phyloP scores from a whole-genome alignment of 2,113 vertebrate genomes.

The Numenius arquata region DNA sequence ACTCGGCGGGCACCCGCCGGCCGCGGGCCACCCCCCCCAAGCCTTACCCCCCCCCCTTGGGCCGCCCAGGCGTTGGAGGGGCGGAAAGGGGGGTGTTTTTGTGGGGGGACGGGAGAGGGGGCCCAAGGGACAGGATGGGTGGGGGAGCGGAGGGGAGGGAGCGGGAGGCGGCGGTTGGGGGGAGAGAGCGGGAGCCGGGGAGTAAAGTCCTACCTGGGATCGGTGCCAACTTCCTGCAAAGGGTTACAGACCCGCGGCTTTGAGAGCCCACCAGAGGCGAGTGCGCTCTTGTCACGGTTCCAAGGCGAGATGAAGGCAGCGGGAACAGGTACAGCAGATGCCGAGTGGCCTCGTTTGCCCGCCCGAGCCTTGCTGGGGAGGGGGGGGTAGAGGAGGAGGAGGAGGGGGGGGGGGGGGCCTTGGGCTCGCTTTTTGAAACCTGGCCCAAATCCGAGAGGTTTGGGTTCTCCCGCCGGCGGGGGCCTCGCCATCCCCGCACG shows the following conservation, averaged over 20 bases:
- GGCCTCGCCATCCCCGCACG: background rate
- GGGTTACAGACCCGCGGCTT: conserved; percentile 69
- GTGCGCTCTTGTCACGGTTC: conserved; percentile 67
- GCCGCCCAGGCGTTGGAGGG: background rate
- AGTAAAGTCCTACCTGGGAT: conserved; percentile 74
- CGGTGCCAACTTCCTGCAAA: conserved; percentile 73
- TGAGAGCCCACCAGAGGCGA: conserved; percentile 69
- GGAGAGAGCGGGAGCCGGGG: conserved; percentile 50
- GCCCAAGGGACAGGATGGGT: conserved; percentile 55
- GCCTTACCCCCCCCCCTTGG: too few relatives aligned
- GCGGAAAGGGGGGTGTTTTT: background rate
- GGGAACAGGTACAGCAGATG: conserved; percentile 70
- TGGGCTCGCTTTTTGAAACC: too few relatives aligned
- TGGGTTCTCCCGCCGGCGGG: background rate
- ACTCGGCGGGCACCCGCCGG: background rate
- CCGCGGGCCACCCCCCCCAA: background rate
- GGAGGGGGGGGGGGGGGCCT: too few relatives aligned
- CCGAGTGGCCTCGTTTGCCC: conserved; percentile 59
- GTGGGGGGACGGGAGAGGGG: background rate
- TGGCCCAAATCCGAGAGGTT: background rate
- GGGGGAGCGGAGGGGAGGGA: conserved; percentile 44
- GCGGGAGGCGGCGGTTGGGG: conserved; percentile 34
- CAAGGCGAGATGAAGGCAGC: conserved; percentile 68
- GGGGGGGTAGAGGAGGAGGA: too few relatives aligned
- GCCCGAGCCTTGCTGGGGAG: background rate